Evolutionary conservation across 2,113 vertebrate genomes (phyloP), one percentile per base, ranked within the genome.

Genomic region (Scomber colias): DNA sequence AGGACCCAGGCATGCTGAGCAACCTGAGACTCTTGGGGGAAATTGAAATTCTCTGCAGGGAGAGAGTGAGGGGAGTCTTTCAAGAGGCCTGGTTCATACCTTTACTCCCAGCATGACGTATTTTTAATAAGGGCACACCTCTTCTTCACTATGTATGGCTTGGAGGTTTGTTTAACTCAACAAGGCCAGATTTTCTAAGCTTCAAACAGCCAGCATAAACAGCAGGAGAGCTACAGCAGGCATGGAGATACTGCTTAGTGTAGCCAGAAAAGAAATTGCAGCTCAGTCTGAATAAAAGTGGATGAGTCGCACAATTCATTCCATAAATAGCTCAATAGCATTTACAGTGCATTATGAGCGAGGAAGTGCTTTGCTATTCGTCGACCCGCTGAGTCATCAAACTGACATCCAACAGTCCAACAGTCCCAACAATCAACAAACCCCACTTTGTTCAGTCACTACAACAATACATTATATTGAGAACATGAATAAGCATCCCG

Each of bases 101-200:
- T 88, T 87, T 87, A 57, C 84, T 86, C 91, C 65, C 89, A 92
- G 93, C 85, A 75, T 83, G 92, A 46, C 71, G 81, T 64, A 82
- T 90, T 92, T 93, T 93, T 92, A 92, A 94, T 91, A 93, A 93
- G 89, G 86, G 62, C 76, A 79, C 65, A 54, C 60, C 48, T 69
- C 61, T 75, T 71, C 74, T 78, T 88, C 87, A 83, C 64, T 85
- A 86, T 83, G 73, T 85, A 82, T 71, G 75, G 79, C 77, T 82
- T 82, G 73, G 57, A 67, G 68, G 57, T 87, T 85, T 84, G 72
- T 77, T 72, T 83, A 67, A 77, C 70, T 64, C 76, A 59, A 77
- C 81, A 70, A 83, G 77, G 73, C 50, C 15, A 56, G 76, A 74
- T 84, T 87, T 74, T 46, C 72, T 75, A 82, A 72, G 78, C 70